Percentiles rank a stretch among this genome's conserved stretches.
Evolutionary conservation across 2,888 invertebrate genomes (phyloP).

Genomic region (Pedicia rivosa): DNA sequence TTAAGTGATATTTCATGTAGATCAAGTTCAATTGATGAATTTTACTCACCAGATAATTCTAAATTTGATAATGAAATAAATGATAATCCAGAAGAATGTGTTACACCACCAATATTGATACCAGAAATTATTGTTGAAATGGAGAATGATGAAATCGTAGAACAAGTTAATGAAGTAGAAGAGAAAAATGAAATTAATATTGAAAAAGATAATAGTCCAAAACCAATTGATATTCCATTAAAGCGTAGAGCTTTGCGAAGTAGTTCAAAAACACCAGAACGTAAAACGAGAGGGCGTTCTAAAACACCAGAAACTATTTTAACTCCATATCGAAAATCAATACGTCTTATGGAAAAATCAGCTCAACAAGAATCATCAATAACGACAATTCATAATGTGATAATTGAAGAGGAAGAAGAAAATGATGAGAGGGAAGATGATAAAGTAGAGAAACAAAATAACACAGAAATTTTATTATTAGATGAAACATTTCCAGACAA

Average conservation of each 20-base stretch:
- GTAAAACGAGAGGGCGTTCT: neutral
- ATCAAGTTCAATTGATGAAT: conserved; percentile 4
- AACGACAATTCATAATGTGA: neutral
- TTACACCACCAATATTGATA: neutral
- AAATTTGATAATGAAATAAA: neutral
- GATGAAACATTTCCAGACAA: too few species aligned
- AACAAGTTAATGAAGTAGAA: neutral
- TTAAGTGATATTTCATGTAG: neutral
- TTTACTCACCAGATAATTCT: conserved; percentile 7
- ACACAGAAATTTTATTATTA: too few species aligned
- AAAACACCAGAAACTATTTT: conserved; percentile 1
- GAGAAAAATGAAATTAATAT: neutral
- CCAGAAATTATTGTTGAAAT: neutral
- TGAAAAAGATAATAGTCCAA: too few species aligned
- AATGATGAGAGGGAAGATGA: neutral
- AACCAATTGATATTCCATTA: neutral
- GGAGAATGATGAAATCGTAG: neutral
- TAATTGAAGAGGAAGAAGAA: neutral
- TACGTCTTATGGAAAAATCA: conserved; percentile 1
- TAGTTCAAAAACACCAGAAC: conserved; percentile 11
- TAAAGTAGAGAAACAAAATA: neutral
- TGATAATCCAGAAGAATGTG: neutral
- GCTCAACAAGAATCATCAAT: neutral
- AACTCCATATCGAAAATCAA: conserved; percentile 8
- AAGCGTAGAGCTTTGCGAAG: conserved; percentile 5